These are phyloP conservation scores for Pseudochaenichthys georgianus DNA, from an alignment of 2,797 vertebrate species.

Conservation along the genomic window DNA sequence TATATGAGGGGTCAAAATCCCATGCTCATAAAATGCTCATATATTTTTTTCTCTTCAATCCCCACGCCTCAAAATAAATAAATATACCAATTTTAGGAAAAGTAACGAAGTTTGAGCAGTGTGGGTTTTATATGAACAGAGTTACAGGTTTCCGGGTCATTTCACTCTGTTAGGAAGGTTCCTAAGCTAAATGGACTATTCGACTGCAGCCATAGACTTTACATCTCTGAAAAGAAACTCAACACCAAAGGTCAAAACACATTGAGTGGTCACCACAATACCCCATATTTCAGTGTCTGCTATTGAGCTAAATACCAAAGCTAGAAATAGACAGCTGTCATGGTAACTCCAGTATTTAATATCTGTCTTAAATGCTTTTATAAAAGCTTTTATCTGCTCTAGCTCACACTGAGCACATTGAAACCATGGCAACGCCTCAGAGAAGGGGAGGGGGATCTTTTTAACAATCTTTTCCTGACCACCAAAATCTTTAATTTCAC, in stretches of 20 bases:
- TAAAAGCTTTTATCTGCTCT: conserved; percentile 18
- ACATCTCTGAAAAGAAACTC: not conserved
- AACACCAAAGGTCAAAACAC: not conserved
- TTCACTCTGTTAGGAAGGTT: too few relatives aligned
- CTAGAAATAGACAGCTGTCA: conserved; percentile 50
- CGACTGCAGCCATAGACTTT: not conserved
- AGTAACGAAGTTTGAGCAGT: too few relatives aligned
- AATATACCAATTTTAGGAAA: too few relatives aligned
- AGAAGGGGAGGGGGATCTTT: too few relatives aligned
- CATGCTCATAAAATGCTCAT: too few relatives aligned
- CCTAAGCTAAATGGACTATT: too few relatives aligned
- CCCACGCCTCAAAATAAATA: too few relatives aligned
- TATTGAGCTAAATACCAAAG: conserved; percentile 49
- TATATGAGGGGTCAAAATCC: too few relatives aligned
- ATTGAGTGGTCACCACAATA: not conserved
- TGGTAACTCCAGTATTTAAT: conserved; percentile 51
- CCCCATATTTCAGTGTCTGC: not conserved
- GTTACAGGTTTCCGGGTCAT: too few relatives aligned
- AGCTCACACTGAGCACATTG: conserved; percentile 25
- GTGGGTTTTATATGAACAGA: too few relatives aligned
- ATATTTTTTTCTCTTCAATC: too few relatives aligned
- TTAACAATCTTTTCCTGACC: conserved; percentile 10
- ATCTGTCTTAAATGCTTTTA: conserved; percentile 17
- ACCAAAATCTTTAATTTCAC: conserved; percentile 18
- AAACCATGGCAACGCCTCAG: conserved; percentile 56